Evolutionary conservation across 2,888 invertebrate genomes (phyloP), one percentile per base, ranked within the genome.

Genomic region (Strigamia maritima): DNA sequence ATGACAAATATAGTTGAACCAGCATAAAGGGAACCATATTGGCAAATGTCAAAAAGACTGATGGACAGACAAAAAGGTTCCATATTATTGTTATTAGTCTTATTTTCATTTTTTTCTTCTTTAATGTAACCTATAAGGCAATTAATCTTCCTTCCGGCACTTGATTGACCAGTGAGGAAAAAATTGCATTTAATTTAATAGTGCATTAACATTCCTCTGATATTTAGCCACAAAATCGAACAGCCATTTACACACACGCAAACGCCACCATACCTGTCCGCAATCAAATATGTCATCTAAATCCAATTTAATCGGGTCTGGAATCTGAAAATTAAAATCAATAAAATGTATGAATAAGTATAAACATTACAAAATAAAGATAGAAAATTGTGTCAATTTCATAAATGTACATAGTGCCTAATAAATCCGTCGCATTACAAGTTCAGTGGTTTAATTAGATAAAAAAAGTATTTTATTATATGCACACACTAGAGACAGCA

Each of bases 261-360:
- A 65, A 65, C 60, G 60, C 60, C 60, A 65, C 24, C 19, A n/a
- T 65, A 65, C 60, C 60, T 65, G 60, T 65, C 60, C 24, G 60
- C 60, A 24, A 65, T 65, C 60, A 65, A 65, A 65, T 65, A 12
- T 19, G 22, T 65, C 60, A 65, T 65, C 60, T 24, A 22, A 65
- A 65, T 65, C 60, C 60, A 65, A 65, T 65, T 65, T 65, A 65
- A 65, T 65, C 22, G 60, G 60, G 22, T 65, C 60, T 65, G 60
- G 60, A 65, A 65, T 65, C 60, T 65, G 12, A 22, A 65, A 65
- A 22, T 24, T 14, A 65, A 65, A 65, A 54, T n/a, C 19, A 16
- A 54, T 14, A 12, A 65, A 65, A 65, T 24, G 24, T 24, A 65
- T 65, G 24, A 65, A 65, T 24, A 12, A 22, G 22, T 24, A 65